Base-by-base conservation (phyloP, 2,797 vertebrate species). In the Iguana delicatissima region DNA sequence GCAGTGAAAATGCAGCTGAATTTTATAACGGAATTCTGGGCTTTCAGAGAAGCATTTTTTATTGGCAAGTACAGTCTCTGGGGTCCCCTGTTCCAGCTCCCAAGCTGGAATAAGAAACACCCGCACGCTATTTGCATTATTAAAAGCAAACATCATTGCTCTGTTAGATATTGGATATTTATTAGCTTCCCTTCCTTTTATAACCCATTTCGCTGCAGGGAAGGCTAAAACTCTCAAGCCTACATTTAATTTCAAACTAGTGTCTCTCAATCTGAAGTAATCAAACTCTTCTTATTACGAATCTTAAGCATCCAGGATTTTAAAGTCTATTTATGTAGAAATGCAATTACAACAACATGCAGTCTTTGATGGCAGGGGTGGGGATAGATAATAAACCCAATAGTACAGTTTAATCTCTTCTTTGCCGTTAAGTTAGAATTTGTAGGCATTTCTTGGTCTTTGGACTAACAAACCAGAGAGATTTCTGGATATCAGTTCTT, bases 221-320 rank as follows among this genome's bases (percentile, higher is more conserved):
- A 89, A 77, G 10, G 79, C 74, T 38, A 77, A 81, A 76, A 89
- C 50, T 89, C 55, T 90, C 64, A 90, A 73, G 59, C 62, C 24
- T 22, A 8, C 20, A 64, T 86, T 92, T 93, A 92, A 93, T 62
- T 89, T 94, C 38, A n/a, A 50, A 86, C 73, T 35, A 77, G 10
- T 13, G 2, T 86, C 86, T 84, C 82, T 93, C 80, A 86, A 7
- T 86, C 67, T 91, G 69, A 90, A 91, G 79, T 88, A 92, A 92
- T 90, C 80, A 83, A 89, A 87, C 26, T 81, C 77, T 46, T 77
- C 24, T 89, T 90, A 74, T 42, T 62, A 76, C 87, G 57, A 90
- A 86, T 85, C 85, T 85, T 88, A 72, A 90, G 67, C n/a, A 77
- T 59, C 29, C 7, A 24, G 9, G 3, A 46, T 93, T 91, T 92